A percentile compares a stretch with the other conserved stretches of the same genome.
Evolutionary conservation across 2,797 vertebrate genomes (phyloP).

Genomic region (Malurus splendens): DNA sequence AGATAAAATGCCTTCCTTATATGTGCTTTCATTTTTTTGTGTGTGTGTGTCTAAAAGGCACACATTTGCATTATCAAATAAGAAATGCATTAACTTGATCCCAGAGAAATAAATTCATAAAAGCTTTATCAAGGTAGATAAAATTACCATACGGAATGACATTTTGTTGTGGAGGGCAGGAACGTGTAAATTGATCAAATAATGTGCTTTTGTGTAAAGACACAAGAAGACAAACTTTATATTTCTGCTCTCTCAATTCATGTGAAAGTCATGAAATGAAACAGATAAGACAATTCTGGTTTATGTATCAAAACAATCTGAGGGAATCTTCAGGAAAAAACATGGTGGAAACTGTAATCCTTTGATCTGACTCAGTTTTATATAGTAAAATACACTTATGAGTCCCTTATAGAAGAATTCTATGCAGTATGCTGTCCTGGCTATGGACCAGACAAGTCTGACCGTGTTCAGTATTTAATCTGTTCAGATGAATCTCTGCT

Average conservation of each 20-base stretch:
- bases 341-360: not conserved
- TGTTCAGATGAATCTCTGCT: not conserved
- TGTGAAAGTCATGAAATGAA: not conserved
- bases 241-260: not conserved
- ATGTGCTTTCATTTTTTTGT: not conserved
- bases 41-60: not conserved
- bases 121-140: not conserved
- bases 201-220: not conserved
- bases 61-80: not conserved
- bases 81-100: not conserved
- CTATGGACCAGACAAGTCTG: not conserved
- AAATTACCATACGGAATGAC: not conserved
- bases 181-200: not conserved
- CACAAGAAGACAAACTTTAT: not conserved
- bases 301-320: not conserved
- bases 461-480: not conserved
- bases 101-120: not conserved
- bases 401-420: not conserved
- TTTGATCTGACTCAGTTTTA: not conserved
- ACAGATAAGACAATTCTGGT: fast-evolving
- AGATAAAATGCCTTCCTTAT: not conserved
- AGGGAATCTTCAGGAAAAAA: not conserved
- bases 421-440: not conserved
- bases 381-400: not conserved
- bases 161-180: not conserved